Evolutionary conservation across 2,888 invertebrate species (phyloP).

Genomic region (Caenorhabditis auriculariae): DNA sequence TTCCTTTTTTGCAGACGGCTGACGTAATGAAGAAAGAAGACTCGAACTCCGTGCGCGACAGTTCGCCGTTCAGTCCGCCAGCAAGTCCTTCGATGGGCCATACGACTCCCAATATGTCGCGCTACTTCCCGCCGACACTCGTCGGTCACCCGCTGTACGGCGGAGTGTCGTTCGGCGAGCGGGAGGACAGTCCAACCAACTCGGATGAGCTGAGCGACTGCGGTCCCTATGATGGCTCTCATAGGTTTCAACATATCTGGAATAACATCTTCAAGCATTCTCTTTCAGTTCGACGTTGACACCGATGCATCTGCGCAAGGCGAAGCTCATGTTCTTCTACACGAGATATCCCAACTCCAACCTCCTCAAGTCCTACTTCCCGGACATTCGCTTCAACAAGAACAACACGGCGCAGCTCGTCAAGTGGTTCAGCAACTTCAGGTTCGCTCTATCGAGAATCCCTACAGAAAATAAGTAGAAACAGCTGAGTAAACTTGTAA

Average conservation of each 20-base stretch:
- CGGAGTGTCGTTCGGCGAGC: slow-evolving; percentile 33
- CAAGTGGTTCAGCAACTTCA: slow-evolving; percentile 99
- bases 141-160: slow-evolving; percentile 56
- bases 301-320: slow-evolving; percentile 99
- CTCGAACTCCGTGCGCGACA: slow-evolving; percentile 27
- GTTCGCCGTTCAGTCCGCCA: slow-evolving; percentile 28
- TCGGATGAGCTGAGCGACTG: slow-evolving; percentile 52
- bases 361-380: slow-evolving; percentile 99
- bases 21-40: slow-evolving; percentile 20
- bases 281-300: slow-evolving; percentile 76
- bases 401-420: slow-evolving; percentile 99
- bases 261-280: neutral
- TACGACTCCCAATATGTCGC: slow-evolving; percentile 2
- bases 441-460: too few relatives aligned
- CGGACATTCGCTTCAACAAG: slow-evolving; percentile 99
- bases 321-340: slow-evolving; percentile 99
- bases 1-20: neutral
- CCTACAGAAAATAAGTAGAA: too few relatives aligned
- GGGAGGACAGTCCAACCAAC: slow-evolving; percentile 51
- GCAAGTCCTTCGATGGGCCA: slow-evolving; percentile 19
- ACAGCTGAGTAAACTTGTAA: too few relatives aligned
- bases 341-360: slow-evolving; percentile 98
- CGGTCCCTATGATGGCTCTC: slow-evolving; percentile 41
- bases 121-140: slow-evolving; percentile 55
- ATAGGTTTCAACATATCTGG: slow-evolving; percentile 18